These are phyloP conservation scores for Pseudochromis fuscus DNA, from an alignment of 2,797 vertebrate genomes.

Conservation along the genomic window DNA sequence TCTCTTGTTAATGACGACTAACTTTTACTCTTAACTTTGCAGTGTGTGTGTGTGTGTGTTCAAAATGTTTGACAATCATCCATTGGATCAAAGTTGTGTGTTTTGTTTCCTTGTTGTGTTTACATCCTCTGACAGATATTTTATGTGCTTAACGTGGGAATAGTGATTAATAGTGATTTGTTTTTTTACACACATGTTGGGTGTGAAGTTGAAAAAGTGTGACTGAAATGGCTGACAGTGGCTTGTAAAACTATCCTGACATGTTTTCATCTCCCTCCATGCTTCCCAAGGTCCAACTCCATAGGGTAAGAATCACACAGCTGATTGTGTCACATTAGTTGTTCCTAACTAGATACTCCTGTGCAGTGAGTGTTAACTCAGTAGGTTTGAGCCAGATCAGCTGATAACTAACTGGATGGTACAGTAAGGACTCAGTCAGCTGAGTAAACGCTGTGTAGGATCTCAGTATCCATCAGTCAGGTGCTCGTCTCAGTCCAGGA, in stretches of 20 bases:
- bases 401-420: slow-evolving; percentile 29
- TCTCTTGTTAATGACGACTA: neutral
- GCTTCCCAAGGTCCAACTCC: slow-evolving; percentile 92
- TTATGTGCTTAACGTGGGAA: neutral
- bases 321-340: slow-evolving; percentile 32
- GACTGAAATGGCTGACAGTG: neutral
- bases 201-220: neutral
- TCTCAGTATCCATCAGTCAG: neutral
- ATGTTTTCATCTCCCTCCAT: slow-evolving; percentile 65
- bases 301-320: slow-evolving; percentile 90
- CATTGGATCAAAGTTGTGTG: neutral
- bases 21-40: slow-evolving; percentile 2
- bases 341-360: neutral
- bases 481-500: slow-evolving; percentile 25
- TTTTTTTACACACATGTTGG: slow-evolving; percentile 10
- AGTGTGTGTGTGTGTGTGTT: slow-evolving; percentile 6
- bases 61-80: neutral
- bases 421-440: slow-evolving; percentile 29
- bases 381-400: slow-evolving; percentile 33
- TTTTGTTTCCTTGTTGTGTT: neutral
- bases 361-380: slow-evolving; percentile 10
- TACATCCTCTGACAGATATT: neutral
- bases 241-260: slow-evolving; percentile 15
- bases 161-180: no score
- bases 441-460: slow-evolving; percentile 6